Conservation (phyloP, 2,113 vertebrate genomes). For the Eclectus roratus region DNA sequence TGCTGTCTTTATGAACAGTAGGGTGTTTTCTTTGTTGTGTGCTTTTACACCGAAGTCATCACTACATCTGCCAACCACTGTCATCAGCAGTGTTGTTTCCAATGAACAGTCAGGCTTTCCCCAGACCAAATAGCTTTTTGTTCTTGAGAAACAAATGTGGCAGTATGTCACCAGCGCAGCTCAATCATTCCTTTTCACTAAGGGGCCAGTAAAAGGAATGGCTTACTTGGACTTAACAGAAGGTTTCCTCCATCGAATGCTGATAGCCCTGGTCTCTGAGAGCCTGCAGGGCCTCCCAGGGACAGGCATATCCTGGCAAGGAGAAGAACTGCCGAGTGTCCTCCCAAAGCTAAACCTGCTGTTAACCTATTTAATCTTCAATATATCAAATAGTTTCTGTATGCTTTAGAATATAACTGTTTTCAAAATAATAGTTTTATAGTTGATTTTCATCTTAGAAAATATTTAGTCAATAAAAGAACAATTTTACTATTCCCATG, state of each 20-base stretch:
- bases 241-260: not conserved
- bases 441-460: not conserved
- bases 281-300: not conserved
- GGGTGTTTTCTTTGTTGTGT: not conserved
- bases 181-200: not conserved
- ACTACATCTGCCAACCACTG: not conserved
- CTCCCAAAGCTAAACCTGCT: not conserved
- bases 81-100: not conserved
- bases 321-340: not conserved
- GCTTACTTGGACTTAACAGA: not conserved
- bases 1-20: not conserved
- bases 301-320: not conserved
- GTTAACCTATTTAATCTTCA: not conserved
- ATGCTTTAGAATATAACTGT: not conserved
- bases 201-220: not conserved
- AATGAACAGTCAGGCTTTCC: not conserved
- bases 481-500: not conserved
- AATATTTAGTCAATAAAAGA: not conserved
- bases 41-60: not conserved
- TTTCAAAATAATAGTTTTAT: not conserved
- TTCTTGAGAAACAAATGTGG: not conserved
- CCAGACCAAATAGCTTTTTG: not conserved
- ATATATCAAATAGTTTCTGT: not conserved
- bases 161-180: not conserved
- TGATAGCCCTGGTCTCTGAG: not conserved